Percentiles rank a stretch among this genome's conserved stretches.
Conservation (phyloP, 2,888 invertebrate genomes). For the Cybosia mesomella region DNA sequence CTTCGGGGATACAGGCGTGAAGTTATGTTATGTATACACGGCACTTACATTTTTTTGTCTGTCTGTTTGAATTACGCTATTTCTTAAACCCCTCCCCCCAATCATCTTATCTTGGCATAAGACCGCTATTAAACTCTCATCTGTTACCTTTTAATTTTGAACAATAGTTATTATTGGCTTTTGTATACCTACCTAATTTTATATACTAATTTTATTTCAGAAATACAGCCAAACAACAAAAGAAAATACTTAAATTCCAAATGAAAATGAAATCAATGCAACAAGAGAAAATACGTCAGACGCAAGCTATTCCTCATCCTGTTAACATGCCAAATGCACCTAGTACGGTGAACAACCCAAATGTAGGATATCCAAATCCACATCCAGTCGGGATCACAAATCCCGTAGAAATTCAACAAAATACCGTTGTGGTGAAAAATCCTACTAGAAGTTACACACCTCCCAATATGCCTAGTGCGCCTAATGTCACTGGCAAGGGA, state of each 20-base stretch:
- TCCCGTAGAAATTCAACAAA: background rate
- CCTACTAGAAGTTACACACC: conserved; percentile 4
- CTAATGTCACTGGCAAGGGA: background rate
- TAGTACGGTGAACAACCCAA: background rate
- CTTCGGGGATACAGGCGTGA: no score
- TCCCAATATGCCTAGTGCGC: background rate
- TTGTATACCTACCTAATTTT: no score
- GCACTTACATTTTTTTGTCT: no score
- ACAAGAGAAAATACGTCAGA: conserved; percentile 4
- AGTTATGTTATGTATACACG: no score
- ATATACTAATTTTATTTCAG: conserved; percentile 10
- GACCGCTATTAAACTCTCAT: no score
- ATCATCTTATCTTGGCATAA: no score
- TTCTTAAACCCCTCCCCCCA: no score
- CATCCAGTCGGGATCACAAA: background rate
- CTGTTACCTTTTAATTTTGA: no score
- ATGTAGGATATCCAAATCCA: background rate
- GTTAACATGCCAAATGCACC: background rate
- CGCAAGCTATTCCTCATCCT: background rate
- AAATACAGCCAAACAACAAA: conserved; percentile 5
- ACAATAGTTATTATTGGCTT: no score
- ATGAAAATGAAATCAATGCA: conserved; percentile 19
- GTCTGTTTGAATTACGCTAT: no score
- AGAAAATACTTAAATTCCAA: conserved; percentile 26
- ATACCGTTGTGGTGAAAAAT: background rate